Base-by-base conservation (phyloP, 2,888 invertebrate species). In the Bugula neritina region DNA sequence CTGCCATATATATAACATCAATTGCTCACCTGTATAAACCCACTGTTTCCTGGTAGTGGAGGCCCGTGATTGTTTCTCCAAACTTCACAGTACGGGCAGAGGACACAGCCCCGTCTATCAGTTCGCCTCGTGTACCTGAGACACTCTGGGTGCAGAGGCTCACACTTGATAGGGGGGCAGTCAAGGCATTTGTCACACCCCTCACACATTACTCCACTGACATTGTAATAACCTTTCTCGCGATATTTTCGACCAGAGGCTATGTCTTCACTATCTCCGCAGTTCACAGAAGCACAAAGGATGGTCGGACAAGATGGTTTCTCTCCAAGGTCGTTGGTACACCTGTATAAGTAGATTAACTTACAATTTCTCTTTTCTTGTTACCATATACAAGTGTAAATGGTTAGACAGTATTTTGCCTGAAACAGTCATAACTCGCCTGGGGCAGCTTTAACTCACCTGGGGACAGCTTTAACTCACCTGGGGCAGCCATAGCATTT, bases 1-100 rank as follows among this genome's bases (percentile, higher is more conserved):
- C n/a, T n/a, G n/a, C n/a, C n/a, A n/a, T n/a, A n/a, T n/a, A n/a
- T n/a, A n/a, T n/a, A n/a, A n/a, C n/a, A n/a, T n/a, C n/a, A n/a
- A n/a, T n/a, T n/a, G n/a, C n/a, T 31, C 17, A 63, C 63, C 63
- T 63, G 63, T 27, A 63, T 17, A 63, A 63, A 63, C 31, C 63
- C 63, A 63, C 31, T 25, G 2, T 5, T 31, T 27, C 31, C 31
- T 1, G 10, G 3, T 29, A 63, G 27, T 2, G 63, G 63, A 2
- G 63, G 63, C n/a, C 25, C 31, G 10, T 25, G 2, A 13, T 29
- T 17, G 27, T 31, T 63, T 10, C 2, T 63, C 63, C 63, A 63
- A 13, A 63, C 5, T 31, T 63, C 63, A 34, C 63, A 63, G 31
- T 63, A 63, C 2, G 63, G 63, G n/a, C 63, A 63, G 2, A 63